A percentile compares a stretch with the other conserved stretches of the same genome.
Evolutionary conservation across 2,888 invertebrate species (phyloP).

Genomic region (Napeogenes inachia): DNA sequence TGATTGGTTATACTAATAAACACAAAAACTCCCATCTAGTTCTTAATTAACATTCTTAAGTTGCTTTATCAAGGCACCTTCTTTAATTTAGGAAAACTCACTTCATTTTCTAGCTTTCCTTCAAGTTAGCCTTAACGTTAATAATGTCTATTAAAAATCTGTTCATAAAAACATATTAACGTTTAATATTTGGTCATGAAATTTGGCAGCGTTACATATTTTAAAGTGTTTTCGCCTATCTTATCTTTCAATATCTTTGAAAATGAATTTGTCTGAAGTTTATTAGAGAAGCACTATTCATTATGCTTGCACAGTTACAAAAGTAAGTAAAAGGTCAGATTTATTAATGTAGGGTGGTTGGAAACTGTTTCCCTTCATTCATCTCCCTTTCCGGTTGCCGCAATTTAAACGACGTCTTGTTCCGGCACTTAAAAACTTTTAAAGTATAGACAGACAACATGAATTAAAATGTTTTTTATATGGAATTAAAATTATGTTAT

Average conservation of each 20-base stretch:
- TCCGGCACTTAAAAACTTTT: constrained; percentile 74
- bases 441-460: constrained; percentile 69
- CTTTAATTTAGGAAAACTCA: too few species aligned
- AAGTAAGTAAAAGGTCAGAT: constrained; percentile 70
- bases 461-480: constrained; percentile 40
- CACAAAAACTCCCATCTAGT: too few species aligned
- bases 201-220: background rate
- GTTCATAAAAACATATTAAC: too few species aligned
- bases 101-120: too few species aligned
- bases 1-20: too few species aligned
- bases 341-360: constrained; percentile 75
- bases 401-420: constrained; percentile 74
- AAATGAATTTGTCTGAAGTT: constrained; percentile 55
- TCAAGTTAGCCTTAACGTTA: too few species aligned
- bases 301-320: constrained; percentile 58
- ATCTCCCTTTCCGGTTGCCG: constrained; percentile 74
- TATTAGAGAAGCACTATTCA: constrained; percentile 63
- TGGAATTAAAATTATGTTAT: background rate
- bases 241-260: constrained; percentile 17
- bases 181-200: background rate
- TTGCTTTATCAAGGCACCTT: too few species aligned
- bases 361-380: constrained; percentile 72
- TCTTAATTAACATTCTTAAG: too few species aligned
- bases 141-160: too few species aligned
- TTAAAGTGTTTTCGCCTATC: background rate